These are phyloP conservation scores for Colaptes auratus DNA, from an alignment of 2,113 vertebrate genomes.

Conservation along the genomic window DNA sequence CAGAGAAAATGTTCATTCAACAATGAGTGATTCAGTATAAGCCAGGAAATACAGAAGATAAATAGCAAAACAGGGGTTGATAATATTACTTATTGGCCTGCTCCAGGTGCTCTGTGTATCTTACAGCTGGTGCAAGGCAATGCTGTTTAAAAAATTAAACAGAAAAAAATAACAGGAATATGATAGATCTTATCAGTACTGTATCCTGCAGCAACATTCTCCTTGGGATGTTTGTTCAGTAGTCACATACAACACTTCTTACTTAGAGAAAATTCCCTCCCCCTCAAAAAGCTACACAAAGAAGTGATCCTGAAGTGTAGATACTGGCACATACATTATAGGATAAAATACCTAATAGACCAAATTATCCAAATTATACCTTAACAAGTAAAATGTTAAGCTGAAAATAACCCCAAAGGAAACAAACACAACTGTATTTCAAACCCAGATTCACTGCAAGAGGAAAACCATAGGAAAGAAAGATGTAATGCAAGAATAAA, in stretches of 20 bases:
- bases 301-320: not conserved
- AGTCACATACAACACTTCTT: not conserved
- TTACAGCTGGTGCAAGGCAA: not conserved
- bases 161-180: not conserved
- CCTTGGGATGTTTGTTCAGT: not conserved
- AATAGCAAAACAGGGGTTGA: not conserved
- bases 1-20: not conserved
- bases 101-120: not conserved
- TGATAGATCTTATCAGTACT: not conserved
- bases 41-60: not conserved
- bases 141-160: not conserved
- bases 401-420: not conserved
- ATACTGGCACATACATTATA: not conserved
- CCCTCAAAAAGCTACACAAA: not conserved
- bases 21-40: not conserved
- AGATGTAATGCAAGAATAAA: not conserved
- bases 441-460: not conserved
- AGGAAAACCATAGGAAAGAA: not conserved
- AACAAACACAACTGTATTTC: not conserved
- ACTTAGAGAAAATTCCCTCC: not conserved
- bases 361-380: not conserved
- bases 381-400: not conserved
- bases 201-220: not conserved
- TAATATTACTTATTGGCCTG: not conserved
- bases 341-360: not conserved